Base-by-base conservation (phyloP, 2,113 vertebrate genomes). In the Etheostoma spectabile region DNA sequence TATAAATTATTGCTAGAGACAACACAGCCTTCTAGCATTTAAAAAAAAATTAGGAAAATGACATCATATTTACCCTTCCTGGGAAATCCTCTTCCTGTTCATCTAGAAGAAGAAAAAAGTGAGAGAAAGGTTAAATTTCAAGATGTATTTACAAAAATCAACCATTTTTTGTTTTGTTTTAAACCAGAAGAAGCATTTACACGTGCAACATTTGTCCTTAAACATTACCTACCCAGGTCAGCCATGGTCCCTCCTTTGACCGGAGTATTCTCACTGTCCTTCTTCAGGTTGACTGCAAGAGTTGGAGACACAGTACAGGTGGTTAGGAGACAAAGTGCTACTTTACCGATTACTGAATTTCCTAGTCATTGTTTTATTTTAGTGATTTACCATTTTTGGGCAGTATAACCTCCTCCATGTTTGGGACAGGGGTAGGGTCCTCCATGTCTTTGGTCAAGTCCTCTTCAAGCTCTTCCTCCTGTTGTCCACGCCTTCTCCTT, bases 391-490 rank as follows among this genome's bases (percentile, higher is more conserved):
- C 97, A 78, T 97, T 99, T 91, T 99, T 99, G 74, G 98, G 98
- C 79, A 99, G 95, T 33, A 97, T 90, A 66, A 99, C 97, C 90
- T 99, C 98, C 85, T 99, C 97, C 94, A 99, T 97, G 83, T 99
- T 99, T 12, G 98, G 98, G 24, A 99, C 98, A 3, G 98, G 97
- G 0, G 95, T 97, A 12, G 98, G 98, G 80, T 99, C 98, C 87
- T 99, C 98, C 97, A 99, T 98, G 83, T 99, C 98, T 95, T 99
- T 99, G 33, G 98, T 99, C 59, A 99, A 95, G 65, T 99, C 98
- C 77, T 99, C 96, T 65, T 99, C 98, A 53, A 95, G 96, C 5
- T 99, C 98, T 67, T 96, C 98, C 7, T 98, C 97, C 42, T 96
- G 97, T 76, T 97, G 97, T 49, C 95, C 96, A 86, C 96, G 95